Evolutionary conservation across 2,113 vertebrate genomes (phyloP), one percentile per base, ranked within the genome.

Genomic region (Nestor notabilis): DNA sequence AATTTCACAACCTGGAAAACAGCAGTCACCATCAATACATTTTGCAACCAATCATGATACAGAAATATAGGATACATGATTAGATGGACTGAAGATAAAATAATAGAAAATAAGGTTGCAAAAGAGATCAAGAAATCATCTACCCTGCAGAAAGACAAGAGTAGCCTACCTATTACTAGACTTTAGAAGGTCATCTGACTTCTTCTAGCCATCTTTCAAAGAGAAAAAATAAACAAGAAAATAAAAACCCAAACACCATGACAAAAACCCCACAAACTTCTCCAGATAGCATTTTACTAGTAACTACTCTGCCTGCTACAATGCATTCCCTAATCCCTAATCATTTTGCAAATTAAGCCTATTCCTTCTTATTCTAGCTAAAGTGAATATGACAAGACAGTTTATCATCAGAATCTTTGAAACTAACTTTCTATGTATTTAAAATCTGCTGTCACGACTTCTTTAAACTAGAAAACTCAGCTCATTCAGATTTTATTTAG

Each of bases 351-450:
- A 91, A 96, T 94, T 71, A 93, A 55, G 3, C 25, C 16, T 43
- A 72, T 60, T 87, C 21, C 13, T 91, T 82, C 74, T 95, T 87
- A 46, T 64, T 87, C 20, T 58, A 79, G 50, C 43, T 75, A 79
- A 94, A 94, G 47, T 85, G 70, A 87, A 25, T 46, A 78, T 87
- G 90, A 93, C 87, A 95, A 39, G 72, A 82, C 5, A 58, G 60
- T 93, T 97, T 87, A 87, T 94, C 70, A 76, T 85, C 47, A 82
- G 82, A 63, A 87, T 87, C 74, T 64, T 82, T 79, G 78, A 89
- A 89, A 91, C 20, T 84, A 94, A 85, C 20, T n/a, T 90, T 93
- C 35, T 56, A 41, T 50, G 17, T 71, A 75, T 68, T 85, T 85
- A 64, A 91, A 94, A 47, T 70, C 43, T 79, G 29, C 11, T 89